A percentile compares a stretch with the other conserved stretches of the same genome.
Evolutionary conservation across 2,888 invertebrate genomes (phyloP).

Genomic region (Latrodectus elegans): DNA sequence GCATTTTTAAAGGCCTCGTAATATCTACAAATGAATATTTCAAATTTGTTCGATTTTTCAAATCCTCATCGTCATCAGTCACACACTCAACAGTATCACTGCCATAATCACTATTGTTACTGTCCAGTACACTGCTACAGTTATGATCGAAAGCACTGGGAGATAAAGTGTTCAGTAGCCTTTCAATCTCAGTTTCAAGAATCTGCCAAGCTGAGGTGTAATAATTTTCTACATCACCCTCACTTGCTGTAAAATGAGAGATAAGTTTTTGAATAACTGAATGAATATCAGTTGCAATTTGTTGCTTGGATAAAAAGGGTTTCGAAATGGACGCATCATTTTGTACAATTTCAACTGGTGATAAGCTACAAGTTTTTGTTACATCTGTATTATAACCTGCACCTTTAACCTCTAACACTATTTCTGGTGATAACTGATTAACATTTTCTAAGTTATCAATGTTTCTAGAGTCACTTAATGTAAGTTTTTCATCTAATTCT

Average conservation of each 20-base stretch:
- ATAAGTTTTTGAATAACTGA: slow-evolving; percentile 64
- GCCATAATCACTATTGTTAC: slow-evolving; percentile 71
- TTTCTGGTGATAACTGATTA: no score
- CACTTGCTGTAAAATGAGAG: slow-evolving; percentile 47
- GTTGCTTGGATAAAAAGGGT: slow-evolving; percentile 33
- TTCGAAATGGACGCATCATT: slow-evolving; percentile 12
- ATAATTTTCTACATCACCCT: slow-evolving; percentile 45
- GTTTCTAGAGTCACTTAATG: no score
- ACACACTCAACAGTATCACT: slow-evolving; percentile 71
- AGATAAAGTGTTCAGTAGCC: slow-evolving; percentile 69
- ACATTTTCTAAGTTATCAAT: no score
- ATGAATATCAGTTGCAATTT: slow-evolving; percentile 53
- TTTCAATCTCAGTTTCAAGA: slow-evolving; percentile 70
- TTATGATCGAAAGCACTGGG: slow-evolving; percentile 59
- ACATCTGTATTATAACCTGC: no score
- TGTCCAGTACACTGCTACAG: slow-evolving; percentile 69
- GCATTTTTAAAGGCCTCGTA: slow-evolving; percentile 23
- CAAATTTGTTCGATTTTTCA: slow-evolving; percentile 25
- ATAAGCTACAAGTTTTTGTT: not conserved
- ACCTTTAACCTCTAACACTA: no score
- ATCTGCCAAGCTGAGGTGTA: slow-evolving; percentile 56
- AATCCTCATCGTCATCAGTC: slow-evolving; percentile 69
- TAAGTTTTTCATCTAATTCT: not conserved
- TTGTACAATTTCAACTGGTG: not conserved
- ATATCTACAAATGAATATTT: slow-evolving; percentile 37